Percentiles rank a stretch among this genome's conserved stretches.
phyloP scores from a whole-genome alignment of 2,888 invertebrate genomes.

The Acronicta aceris region DNA sequence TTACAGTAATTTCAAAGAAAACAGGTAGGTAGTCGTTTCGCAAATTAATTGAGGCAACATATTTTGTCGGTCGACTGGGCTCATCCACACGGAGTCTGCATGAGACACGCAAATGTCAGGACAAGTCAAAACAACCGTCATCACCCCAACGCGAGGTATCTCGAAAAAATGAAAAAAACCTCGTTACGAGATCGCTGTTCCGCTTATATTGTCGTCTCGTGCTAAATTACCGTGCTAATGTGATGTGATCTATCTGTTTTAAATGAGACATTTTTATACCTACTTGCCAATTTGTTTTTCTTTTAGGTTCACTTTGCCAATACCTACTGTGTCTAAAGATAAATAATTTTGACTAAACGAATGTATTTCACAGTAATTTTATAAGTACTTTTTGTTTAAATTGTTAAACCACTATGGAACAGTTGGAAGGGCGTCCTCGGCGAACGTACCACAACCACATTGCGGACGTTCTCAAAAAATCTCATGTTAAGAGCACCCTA shows the following conservation, averaged over 20 bases:
- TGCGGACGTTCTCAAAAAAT: too few species aligned
- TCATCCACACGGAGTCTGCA: slow-evolving; percentile 42
- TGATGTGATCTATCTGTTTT: slow-evolving; percentile 70
- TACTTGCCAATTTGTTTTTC: slow-evolving; percentile 22
- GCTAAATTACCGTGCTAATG: slow-evolving; percentile 75
- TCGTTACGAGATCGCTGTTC: slow-evolving; percentile 59
- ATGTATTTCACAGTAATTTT: slow-evolving; percentile 1
- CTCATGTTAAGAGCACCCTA: too few species aligned
- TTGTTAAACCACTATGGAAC: too few species aligned
- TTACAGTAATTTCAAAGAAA: slow-evolving; percentile 24
- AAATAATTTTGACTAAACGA: background rate
- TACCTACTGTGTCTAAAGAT: background rate
- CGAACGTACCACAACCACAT: too few species aligned
- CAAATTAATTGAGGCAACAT: slow-evolving; percentile 52
- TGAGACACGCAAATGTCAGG: slow-evolving; percentile 80
- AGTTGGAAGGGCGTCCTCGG: too few species aligned
- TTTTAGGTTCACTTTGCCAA: slow-evolving; percentile 10
- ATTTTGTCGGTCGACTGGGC: slow-evolving; percentile 61
- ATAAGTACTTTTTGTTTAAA: background rate
- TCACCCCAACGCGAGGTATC: slow-evolving; percentile 74
- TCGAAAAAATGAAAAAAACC: slow-evolving; percentile 58
- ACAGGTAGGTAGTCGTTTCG: slow-evolving; percentile 55
- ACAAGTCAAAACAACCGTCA: slow-evolving; percentile 87
- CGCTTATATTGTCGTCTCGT: slow-evolving; percentile 67
- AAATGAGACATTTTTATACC: slow-evolving; percentile 49